A percentile compares a stretch with the other conserved stretches of the same genome.
phyloP scores from a whole-genome alignment of 2,797 vertebrate genomes.

The Anguilla anguilla region DNA sequence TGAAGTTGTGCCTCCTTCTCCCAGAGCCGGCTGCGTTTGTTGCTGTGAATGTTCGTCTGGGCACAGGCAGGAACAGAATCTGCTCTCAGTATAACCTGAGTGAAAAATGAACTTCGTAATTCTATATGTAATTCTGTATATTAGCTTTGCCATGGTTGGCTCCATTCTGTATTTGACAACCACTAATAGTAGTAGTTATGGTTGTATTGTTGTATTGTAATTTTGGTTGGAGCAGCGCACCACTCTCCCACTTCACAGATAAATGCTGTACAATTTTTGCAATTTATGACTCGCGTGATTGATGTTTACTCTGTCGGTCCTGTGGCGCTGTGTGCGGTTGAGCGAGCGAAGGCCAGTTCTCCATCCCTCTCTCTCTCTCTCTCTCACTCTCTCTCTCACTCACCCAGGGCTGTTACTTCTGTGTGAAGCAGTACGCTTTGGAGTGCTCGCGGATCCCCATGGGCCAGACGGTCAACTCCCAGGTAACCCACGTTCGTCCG shows the following conservation, averaged over 20 bases:
- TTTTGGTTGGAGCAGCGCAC: too few relatives aligned
- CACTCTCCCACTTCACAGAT: background rate
- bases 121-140: background rate
- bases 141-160: too few relatives aligned
- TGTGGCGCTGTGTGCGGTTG: background rate
- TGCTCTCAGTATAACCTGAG: background rate
- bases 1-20: background rate
- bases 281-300: background rate
- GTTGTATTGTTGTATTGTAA: too few relatives aligned
- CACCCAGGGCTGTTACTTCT: constrained; percentile 92
- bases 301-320: background rate
- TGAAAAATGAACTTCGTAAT: background rate
- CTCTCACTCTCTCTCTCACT: background rate
- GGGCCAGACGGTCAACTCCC: constrained; percentile 97
- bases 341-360: background rate
- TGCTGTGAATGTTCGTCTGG: background rate
- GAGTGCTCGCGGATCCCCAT: constrained; percentile 97
- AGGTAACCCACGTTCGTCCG: constrained; percentile 75
- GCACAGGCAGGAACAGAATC: background rate
- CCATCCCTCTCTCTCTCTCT: background rate
- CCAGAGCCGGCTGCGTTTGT: background rate
- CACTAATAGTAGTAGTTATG: too few relatives aligned
- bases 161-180: too few relatives aligned
- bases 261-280: background rate
- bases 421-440: constrained; percentile 95